Conservation (phyloP, 2,113 vertebrate species). For the Prietella phreatophila region DNA sequence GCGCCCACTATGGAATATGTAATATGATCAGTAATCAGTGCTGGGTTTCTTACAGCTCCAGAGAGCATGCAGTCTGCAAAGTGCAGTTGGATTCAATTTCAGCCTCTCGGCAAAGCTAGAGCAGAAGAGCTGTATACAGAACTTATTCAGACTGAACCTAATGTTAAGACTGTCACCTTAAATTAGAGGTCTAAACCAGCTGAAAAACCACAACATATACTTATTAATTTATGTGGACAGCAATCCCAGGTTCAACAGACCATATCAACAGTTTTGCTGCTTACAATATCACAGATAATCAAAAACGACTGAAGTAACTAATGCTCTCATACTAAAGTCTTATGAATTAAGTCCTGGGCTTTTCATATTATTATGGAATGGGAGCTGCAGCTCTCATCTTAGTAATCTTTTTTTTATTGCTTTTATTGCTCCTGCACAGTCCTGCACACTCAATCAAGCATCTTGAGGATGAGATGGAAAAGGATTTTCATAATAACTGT, state of each 20-base stretch:
- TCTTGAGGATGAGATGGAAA: not conserved
- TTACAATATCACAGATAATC: not conserved
- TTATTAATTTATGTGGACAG: not conserved
- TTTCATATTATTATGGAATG: not conserved
- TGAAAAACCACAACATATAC: not conserved
- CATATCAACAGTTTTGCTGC: not conserved
- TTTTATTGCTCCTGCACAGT: not conserved
- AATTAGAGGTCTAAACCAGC: not conserved
- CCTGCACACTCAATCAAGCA: not conserved
- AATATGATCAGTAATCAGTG: not conserved
- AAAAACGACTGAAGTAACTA: not conserved
- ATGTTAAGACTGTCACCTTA: not conserved
- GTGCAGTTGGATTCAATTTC: not conserved
- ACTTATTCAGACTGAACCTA: not conserved
- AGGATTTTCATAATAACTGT: not conserved
- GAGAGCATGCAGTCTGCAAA: not conserved
- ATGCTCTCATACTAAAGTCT: no score
- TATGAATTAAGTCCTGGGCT: not conserved
- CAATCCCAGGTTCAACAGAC: no score
- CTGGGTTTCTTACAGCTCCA: not conserved
- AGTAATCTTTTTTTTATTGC: not conserved
- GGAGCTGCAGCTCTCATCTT: not conserved
- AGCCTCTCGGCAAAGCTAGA: not conserved
- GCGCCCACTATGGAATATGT: no score
- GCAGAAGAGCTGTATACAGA: not conserved